These are phyloP conservation scores for Yponomeuta cagnagella DNA, from an alignment of 2,888 invertebrate species.

Conservation along the genomic window DNA sequence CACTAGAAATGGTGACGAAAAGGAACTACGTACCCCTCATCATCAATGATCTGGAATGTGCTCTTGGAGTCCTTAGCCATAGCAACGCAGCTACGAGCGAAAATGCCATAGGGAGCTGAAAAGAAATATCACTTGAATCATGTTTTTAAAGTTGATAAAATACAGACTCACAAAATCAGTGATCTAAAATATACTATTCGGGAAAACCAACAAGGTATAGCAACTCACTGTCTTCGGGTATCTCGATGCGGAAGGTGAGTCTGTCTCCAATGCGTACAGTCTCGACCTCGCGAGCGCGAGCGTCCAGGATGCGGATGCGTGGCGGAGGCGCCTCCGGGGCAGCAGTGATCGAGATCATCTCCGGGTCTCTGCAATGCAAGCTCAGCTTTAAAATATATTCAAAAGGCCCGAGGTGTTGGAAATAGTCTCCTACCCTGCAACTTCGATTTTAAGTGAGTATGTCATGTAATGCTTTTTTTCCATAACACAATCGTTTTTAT, in stretches of 20 bases:
- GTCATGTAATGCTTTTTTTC: slow-evolving; percentile 17
- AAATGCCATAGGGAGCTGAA: slow-evolving; percentile 95
- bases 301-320: slow-evolving; percentile 93
- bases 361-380: slow-evolving; percentile 83
- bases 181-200: not conserved
- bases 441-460: not conserved
- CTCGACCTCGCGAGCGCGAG: slow-evolving; percentile 90
- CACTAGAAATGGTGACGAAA: not conserved
- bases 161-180: not conserved
- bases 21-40: slow-evolving; percentile 82
- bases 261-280: slow-evolving; percentile 96
- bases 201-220: not conserved
- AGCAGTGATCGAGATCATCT: slow-evolving; percentile 96
- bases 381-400: slow-evolving; percentile 11
- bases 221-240: slow-evolving; percentile 95
- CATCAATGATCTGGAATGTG: slow-evolving; percentile 96
- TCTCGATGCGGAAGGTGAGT: slow-evolving; percentile 96
- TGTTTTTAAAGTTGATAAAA: slow-evolving; percentile 15
- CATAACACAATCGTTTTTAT: slow-evolving; percentile 22
- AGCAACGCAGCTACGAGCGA: slow-evolving; percentile 95
- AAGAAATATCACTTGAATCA: slow-evolving; percentile 25
- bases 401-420: slow-evolving; percentile 18
- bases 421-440: not conserved
- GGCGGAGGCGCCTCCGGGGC: slow-evolving; percentile 96
- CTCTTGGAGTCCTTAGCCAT: slow-evolving; percentile 98